A percentile compares a stretch with the other conserved stretches of the same genome.
Evolutionary conservation across 1,140 invertebrate genomes (phyloP).

Genomic region (Campoletis sonorensis): DNA sequence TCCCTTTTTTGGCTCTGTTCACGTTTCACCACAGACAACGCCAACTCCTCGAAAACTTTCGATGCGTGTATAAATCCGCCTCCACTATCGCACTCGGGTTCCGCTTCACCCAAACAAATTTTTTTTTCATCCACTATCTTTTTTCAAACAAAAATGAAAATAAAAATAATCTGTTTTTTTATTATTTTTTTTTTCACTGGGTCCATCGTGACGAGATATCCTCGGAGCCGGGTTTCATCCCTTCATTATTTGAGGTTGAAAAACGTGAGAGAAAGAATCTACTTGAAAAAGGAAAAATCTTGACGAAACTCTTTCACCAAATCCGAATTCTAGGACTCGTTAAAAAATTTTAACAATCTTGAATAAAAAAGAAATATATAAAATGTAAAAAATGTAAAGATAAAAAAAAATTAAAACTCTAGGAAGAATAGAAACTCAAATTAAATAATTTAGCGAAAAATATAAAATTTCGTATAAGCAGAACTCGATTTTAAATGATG

Average conservation of each 20-base stretch:
- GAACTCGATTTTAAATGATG: too few species aligned
- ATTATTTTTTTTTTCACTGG: not conserved
- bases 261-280: not conserved
- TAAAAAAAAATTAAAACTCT: too few species aligned
- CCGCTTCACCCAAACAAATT: not conserved
- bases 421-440: too few species aligned
- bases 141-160: not conserved
- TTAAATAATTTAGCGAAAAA: too few species aligned
- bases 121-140: not conserved
- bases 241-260: not conserved
- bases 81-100: not conserved
- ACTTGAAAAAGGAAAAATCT: not conserved
- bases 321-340: not conserved
- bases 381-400: not conserved
- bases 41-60: slow-evolving; percentile 2
- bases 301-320: not conserved
- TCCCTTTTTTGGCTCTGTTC: slow-evolving; percentile 4
- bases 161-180: not conserved
- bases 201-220: not conserved
- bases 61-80: not conserved
- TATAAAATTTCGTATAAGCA: not conserved
- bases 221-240: not conserved
- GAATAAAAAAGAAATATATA: not conserved
- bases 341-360: not conserved
- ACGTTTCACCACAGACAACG: not conserved